Base-by-base conservation (phyloP, 2,113 vertebrate species). In the Gallinago paraguaiae region DNA sequence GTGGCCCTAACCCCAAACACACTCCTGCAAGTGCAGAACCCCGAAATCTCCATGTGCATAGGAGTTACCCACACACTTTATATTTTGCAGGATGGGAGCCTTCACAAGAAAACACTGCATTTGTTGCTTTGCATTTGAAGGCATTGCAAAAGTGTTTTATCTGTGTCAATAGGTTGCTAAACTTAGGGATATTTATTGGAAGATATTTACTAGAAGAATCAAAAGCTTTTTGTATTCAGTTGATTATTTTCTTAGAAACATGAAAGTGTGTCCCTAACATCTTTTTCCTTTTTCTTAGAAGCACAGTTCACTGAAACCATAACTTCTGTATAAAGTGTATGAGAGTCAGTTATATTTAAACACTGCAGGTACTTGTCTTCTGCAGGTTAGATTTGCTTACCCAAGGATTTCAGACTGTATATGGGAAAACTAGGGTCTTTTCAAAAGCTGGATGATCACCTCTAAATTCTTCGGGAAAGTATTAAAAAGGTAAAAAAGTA, bases 21-120 rank as follows among this genome's bases (percentile, higher is more conserved):
- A 7, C 1, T 68, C 16, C n/a, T 68, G 18, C 17, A 90, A 67
- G 7, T 30, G 18, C 18, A 86, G 54, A 82, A 54, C 3, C 17
- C 20, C 0, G 0, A n/a, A 68, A 81, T 78, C 35, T 74, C 70
- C 24, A 17, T 16, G 7, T 71, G 64, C 30, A 9, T 64, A 15
- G 31, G 87, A 41, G 13, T 24, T 57, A 56, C 15, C 2, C 7
- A 18, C 2, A 8, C 0, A 0, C n/a, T 86, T 76, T 39, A 46
- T 12, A 39, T 64, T 82, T 63, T 88, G 25, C 30, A 51, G 17
- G 12, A 28, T 25, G 16, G 31, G 15, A 80, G 15, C 1, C 22
- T 70, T 64, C 37, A 63, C 54, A 67, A 77, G 27, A 61, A 80
- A 82, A n/a, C 0, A 8, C 19, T 25, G 7, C 17, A 6, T 46